These are phyloP conservation scores for Urocitellus parryii DNA, from an alignment of 2,113 vertebrate genomes.

Conservation along the genomic window DNA sequence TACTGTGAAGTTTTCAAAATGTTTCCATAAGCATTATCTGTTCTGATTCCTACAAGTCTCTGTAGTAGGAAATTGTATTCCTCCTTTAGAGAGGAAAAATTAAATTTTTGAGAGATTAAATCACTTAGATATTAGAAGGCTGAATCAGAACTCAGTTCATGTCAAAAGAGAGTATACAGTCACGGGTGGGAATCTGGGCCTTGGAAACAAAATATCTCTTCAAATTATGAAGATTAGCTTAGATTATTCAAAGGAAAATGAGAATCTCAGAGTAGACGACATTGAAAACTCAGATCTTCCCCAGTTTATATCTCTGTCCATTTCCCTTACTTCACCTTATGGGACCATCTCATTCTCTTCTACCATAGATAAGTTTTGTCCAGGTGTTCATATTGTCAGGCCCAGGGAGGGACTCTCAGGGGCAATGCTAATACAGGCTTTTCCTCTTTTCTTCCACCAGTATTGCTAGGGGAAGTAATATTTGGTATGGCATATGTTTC, in stretches of 20 bases:
- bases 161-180: neutral
- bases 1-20: constrained; percentile 33
- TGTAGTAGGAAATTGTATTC: neutral
- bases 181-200: neutral
- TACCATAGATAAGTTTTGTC: neutral
- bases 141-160: constrained; percentile 2
- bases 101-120: neutral
- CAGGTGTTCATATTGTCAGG: neutral
- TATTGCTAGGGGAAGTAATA: neutral
- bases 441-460: neutral
- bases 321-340: neutral
- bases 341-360: neutral
- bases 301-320: accelerated
- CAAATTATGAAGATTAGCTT: neutral
- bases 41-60: neutral
- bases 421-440: neutral
- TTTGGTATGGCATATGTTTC: no score
- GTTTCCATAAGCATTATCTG: constrained; percentile 15
- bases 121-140: neutral
- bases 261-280: neutral
- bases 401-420: neutral
- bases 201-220: neutral
- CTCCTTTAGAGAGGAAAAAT: neutral
- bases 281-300: neutral
- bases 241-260: neutral